A percentile compares a stretch with the other conserved stretches of the same genome.
Conservation (phyloP, 2,113 vertebrate species). For the Macaca nemestrina region DNA sequence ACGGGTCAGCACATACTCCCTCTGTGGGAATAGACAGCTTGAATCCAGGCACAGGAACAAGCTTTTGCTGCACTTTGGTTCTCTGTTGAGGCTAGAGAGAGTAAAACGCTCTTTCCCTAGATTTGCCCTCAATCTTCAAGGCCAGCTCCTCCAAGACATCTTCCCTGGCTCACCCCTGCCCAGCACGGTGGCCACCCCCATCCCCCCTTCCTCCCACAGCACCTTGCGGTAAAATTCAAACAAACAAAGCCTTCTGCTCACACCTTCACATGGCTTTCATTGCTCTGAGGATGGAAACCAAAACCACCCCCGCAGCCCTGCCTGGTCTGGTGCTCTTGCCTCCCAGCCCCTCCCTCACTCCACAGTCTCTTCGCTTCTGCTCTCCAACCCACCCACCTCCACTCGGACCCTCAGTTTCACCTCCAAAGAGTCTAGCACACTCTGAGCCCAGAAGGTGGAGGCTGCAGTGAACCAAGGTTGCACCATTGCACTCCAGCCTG, state of each 20-base stretch:
- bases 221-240: background rate
- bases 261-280: background rate
- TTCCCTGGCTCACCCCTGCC: background rate
- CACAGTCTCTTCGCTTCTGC: no score
- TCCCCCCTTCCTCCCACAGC: background rate
- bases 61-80: background rate
- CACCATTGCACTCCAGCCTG: no score
- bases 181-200: background rate
- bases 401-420: background rate
- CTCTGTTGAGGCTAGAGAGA: background rate
- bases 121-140: background rate
- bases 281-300: background rate
- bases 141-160: background rate
- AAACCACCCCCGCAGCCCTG: background rate
- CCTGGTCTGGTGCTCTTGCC: background rate
- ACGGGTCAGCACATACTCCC: background rate
- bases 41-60: background rate
- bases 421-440: no score
- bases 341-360: background rate
- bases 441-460: background rate
- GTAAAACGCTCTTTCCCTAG: fast-evolving
- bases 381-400: background rate
- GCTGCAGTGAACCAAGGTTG: no score
- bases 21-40: background rate
- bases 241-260: background rate